These are phyloP conservation scores for Macropus fuliginosus DNA, from an alignment of 2,797 vertebrate species.

Conservation along the genomic window DNA sequence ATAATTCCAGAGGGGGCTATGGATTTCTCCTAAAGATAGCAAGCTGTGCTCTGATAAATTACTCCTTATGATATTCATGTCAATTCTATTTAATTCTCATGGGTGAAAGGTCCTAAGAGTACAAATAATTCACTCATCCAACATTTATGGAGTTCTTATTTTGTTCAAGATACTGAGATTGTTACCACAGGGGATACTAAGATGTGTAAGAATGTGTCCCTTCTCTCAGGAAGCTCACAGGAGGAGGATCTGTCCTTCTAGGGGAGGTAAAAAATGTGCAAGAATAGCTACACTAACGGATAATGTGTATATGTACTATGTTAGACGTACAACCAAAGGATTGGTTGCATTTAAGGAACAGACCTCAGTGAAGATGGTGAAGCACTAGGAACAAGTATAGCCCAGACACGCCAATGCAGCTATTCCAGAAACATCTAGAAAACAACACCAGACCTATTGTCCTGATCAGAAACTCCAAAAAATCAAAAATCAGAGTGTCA, in stretches of 20 bases:
- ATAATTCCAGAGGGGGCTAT: slow-evolving; percentile 73
- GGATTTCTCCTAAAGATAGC: slow-evolving; percentile 74
- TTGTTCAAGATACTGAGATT: neutral
- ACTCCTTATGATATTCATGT: slow-evolving; percentile 34
- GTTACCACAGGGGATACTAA: neutral
- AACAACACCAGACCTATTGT: neutral
- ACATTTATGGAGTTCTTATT: slow-evolving; percentile 1
- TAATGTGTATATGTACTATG: neutral
- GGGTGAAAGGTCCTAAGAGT: slow-evolving; percentile 7
- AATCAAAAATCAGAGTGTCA: neutral
- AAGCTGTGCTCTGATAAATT: slow-evolving; percentile 43
- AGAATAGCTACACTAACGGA: neutral
- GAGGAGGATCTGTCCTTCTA: neutral
- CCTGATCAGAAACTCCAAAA: neutral
- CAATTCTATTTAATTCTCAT: slow-evolving; percentile 42
- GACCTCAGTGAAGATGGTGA: neutral
- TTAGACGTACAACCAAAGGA: neutral
- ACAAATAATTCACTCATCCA: slow-evolving; percentile 49
- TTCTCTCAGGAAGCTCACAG: neutral
- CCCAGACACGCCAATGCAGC: neutral
- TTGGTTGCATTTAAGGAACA: neutral
- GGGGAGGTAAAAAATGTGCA: neutral
- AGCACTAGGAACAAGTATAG: neutral
- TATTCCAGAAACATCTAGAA: neutral
- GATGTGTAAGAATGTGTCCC: neutral